Evolutionary conservation across 2,113 vertebrate species (phyloP), one percentile per base, ranked within the genome.

Genomic region (Pseudonaja textilis): DNA sequence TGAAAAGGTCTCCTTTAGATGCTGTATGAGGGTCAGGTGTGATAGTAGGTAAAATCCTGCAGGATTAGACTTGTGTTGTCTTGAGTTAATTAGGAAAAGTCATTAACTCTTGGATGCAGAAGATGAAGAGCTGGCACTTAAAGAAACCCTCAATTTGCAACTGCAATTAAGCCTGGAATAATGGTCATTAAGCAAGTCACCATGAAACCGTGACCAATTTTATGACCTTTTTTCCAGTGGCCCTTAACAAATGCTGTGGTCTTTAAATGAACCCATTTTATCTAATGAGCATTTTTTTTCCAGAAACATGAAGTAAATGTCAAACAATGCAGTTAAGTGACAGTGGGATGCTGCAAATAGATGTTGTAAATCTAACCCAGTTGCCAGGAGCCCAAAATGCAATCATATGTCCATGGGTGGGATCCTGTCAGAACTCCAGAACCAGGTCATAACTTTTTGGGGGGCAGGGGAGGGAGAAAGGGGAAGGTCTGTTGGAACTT

Each of bases 1-100:
- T 97, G 96, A 96, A 97, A 88, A 81, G 95, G 47, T 95, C 93
- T 0, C 93, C 95, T 92, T 89, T 88, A 10, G 96, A 95, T 42
- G 94, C 91, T 42, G 92, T 0, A 90, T 96, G 96, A 96, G 97
- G 29, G 45, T 90, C 0, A 69, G 85, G 16, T 55, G 45, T 0
- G 0, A 6, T 52, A 59, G 20, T 52, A 57, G 20, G 1, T 96
- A 96, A 91, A 95, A 90, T 93, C 85, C 74, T 1, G 2, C 74
- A 1, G 96, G 95, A 10, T 93, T 74, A 91, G 97, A 93, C 87
- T 91, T 0, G 1, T 95, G 94, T 52, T 85, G 86, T 56, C 90
- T 86, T 0, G 93, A 96, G 20, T 93, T 95, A 0, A 29, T 81
- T 16, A 89, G 25, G 34, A 90, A 91, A 81, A 91, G 90, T 88